Evolutionary conservation across 2,797 vertebrate genomes (phyloP).

Genomic region (Nannoperca obscura): DNA sequence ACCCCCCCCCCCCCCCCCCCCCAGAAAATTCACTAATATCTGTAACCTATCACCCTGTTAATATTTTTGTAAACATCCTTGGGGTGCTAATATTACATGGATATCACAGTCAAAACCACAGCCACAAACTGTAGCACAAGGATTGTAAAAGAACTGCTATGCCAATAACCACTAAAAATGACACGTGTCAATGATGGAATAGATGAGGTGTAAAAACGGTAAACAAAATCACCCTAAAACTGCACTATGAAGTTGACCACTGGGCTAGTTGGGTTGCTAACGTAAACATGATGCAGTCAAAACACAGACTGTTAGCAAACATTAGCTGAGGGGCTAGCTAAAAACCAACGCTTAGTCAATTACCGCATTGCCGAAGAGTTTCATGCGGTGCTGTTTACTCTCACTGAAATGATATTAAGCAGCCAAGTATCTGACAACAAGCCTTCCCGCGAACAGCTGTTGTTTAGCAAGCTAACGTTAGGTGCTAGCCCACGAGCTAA

Average conservation of each 20-base stretch:
- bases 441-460: slow-evolving; percentile 75
- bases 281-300: slow-evolving; percentile 80
- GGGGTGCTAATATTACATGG: not conserved
- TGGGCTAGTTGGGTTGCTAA: slow-evolving; percentile 67
- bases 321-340: slow-evolving; percentile 68
- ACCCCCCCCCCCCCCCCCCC: too few relatives aligned
- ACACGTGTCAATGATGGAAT: not conserved
- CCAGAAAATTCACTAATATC: not conserved
- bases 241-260: slow-evolving; percentile 30
- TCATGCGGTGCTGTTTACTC: slow-evolving; percentile 51
- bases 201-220: not conserved
- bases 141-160: not conserved
- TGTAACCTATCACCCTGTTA: not conserved
- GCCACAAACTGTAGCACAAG: not conserved
- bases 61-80: not conserved
- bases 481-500: slow-evolving; percentile 70
- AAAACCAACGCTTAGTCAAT: slow-evolving; percentile 43
- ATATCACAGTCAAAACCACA: slow-evolving; percentile 3
- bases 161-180: not conserved
- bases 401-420: slow-evolving; percentile 25
- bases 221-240: slow-evolving; percentile 23
- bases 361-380: slow-evolving; percentile 22
- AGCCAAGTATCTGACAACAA: slow-evolving; percentile 63
- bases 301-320: slow-evolving; percentile 81
- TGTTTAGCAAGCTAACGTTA: slow-evolving; percentile 73